phyloP scores from a whole-genome alignment of 2,797 vertebrate genomes.

The Leptoclinus maculatus region DNA sequence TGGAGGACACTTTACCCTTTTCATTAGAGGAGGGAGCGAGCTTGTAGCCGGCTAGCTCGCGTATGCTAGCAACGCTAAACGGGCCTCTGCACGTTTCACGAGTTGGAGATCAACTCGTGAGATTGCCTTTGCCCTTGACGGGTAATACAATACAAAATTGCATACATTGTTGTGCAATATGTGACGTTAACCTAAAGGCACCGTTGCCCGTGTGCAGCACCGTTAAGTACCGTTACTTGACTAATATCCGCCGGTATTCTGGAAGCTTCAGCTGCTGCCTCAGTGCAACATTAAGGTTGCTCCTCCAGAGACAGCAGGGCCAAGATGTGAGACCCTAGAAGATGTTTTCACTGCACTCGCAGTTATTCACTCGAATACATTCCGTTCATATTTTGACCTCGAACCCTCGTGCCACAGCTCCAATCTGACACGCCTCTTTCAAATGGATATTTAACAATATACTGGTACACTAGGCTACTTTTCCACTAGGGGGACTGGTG shows the following conservation, averaged over 20 bases:
- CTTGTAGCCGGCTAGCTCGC: conserved; percentile 28
- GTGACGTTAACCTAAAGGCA: too few relatives aligned
- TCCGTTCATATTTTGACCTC: neutral
- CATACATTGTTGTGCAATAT: too few relatives aligned
- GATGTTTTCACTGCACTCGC: neutral
- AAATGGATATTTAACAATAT: neutral
- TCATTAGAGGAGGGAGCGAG: neutral
- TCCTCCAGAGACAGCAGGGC: neutral
- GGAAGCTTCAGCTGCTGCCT: neutral
- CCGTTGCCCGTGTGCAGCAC: too few relatives aligned
- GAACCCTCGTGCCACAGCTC: neutral
- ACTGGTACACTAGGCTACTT: neutral
- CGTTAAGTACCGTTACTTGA: neutral
- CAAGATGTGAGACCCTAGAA: neutral
- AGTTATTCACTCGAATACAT: neutral
- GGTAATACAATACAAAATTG: neutral
- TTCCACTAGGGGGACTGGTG: neutral
- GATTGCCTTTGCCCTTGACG: too few relatives aligned
- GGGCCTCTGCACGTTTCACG: conserved; percentile 55
- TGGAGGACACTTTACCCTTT: neutral
- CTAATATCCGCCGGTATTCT: neutral
- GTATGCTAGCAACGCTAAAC: conserved; percentile 33
- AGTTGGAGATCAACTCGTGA: neutral
- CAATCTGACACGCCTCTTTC: neutral
- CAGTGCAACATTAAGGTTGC: rapidly evolving